These are phyloP conservation scores for Dorcus parallelipipedus DNA, from an alignment of 2,888 invertebrate species.

Conservation along the genomic window DNA sequence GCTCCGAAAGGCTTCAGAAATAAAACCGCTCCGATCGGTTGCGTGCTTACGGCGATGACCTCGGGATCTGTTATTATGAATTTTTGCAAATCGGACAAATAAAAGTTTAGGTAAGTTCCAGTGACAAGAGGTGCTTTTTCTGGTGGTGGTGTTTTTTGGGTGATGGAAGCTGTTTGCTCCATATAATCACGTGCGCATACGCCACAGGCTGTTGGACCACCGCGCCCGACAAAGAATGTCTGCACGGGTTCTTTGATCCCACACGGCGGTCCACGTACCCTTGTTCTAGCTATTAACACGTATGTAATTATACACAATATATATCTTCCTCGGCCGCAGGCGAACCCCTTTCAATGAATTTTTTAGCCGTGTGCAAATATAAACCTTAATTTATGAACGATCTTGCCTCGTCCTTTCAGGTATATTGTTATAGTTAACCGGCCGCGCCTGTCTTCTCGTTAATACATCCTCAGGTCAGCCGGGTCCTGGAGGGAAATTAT, in stretches of 20 bases:
- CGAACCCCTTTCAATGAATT: slow-evolving; percentile 29
- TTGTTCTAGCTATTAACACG: slow-evolving; percentile 41
- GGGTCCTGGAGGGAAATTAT: slow-evolving; percentile 37
- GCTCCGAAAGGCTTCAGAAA: neutral
- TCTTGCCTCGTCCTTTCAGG: slow-evolving; percentile 26
- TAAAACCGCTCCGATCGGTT: slow-evolving; percentile 4
- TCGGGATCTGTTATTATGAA: slow-evolving; percentile 13
- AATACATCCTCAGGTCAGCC: slow-evolving; percentile 19
- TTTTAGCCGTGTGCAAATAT: slow-evolving; percentile 36
- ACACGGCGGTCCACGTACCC: slow-evolving; percentile 34
- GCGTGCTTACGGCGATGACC: slow-evolving; percentile 2
- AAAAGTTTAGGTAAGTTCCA: neutral
- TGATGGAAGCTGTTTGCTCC: slow-evolving; percentile 31
- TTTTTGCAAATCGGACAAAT: slow-evolving; percentile 11
- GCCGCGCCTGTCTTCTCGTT: slow-evolving; percentile 16
- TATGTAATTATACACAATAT: slow-evolving; percentile 42
- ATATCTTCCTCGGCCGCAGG: slow-evolving; percentile 27
- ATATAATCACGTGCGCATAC: slow-evolving; percentile 41
- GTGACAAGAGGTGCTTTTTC: neutral
- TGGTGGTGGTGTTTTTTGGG: neutral
- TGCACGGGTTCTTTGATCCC: slow-evolving; percentile 42
- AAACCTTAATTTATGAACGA: slow-evolving; percentile 34
- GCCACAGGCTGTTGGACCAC: slow-evolving; percentile 35
- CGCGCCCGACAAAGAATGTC: slow-evolving; percentile 39
- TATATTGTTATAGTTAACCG: slow-evolving; percentile 17